These are phyloP conservation scores for Pseudochromis fuscus DNA, from an alignment of 2,797 vertebrate species.

Conservation along the genomic window DNA sequence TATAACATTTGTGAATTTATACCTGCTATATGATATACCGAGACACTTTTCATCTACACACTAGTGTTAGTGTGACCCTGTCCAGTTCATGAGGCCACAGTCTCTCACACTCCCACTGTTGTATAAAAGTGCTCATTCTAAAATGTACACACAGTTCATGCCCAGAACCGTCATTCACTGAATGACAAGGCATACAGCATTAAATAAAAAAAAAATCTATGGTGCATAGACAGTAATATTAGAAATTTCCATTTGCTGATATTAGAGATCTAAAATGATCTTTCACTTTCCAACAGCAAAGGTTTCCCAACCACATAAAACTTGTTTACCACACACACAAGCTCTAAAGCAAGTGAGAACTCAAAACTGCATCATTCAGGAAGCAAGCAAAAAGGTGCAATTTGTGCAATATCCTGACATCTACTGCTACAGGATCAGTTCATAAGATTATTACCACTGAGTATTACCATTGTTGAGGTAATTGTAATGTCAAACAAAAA, in stretches of 20 bases:
- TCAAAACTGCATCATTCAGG: slow-evolving; percentile 68
- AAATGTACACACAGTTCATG: slow-evolving; percentile 67
- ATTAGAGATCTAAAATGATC: slow-evolving; percentile 47
- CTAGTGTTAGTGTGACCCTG: slow-evolving; percentile 39
- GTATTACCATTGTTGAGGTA: slow-evolving; percentile 69
- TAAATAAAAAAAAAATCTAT: slow-evolving; percentile 66
- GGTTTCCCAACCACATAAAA: slow-evolving; percentile 50
- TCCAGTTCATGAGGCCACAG: slow-evolving; percentile 47
- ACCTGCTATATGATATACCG: slow-evolving; percentile 38
- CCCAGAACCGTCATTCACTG: slow-evolving; percentile 76
- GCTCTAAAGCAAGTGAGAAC: slow-evolving; percentile 55
- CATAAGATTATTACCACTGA: slow-evolving; percentile 49
- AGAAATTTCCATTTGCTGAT: slow-evolving; percentile 64
- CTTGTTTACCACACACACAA: slow-evolving; percentile 64
- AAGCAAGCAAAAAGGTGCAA: slow-evolving; percentile 79
- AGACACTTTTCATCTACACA: slow-evolving; percentile 53
- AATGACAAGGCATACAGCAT: slow-evolving; percentile 74
- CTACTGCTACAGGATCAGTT: slow-evolving; percentile 73
- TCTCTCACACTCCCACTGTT: slow-evolving; percentile 30
- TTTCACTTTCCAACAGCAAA: slow-evolving; percentile 51
- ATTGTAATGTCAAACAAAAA: slow-evolving; percentile 65
- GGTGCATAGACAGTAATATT: slow-evolving; percentile 81
- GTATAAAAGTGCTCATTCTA: slow-evolving; percentile 62
- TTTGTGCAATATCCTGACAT: slow-evolving; percentile 77
- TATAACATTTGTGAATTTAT: slow-evolving; percentile 62